Percentiles rank a stretch among this genome's conserved stretches.
Evolutionary conservation across 2,888 invertebrate genomes (phyloP).

Genomic region (Conistra vaccinii): DNA sequence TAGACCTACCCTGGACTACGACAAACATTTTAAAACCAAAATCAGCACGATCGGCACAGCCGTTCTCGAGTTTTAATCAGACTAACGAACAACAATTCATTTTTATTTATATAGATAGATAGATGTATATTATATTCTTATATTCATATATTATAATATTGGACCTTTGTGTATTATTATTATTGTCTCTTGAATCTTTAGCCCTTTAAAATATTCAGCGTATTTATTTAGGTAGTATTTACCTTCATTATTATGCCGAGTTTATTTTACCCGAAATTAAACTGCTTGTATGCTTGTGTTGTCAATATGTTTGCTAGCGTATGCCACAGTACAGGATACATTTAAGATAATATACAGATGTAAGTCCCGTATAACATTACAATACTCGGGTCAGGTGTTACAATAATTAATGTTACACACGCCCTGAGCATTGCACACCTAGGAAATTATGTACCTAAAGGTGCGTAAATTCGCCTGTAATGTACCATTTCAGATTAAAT

Average conservation of each 20-base stretch:
- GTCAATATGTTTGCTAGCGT: neutral
- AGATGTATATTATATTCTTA: neutral
- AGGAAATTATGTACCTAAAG: constrained; percentile 13
- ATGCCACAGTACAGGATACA: constrained; percentile 2
- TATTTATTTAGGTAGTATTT: neutral
- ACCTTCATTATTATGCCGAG: neutral
- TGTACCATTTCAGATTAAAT: too few species aligned
- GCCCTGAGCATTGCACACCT: constrained; percentile 11
- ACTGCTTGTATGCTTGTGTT: neutral
- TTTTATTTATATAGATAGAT: too few species aligned
- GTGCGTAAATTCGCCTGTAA: too few species aligned
- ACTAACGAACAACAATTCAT: too few species aligned
- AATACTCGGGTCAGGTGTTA: constrained; percentile 29
- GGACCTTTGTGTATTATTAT: neutral
- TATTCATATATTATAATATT: too few species aligned
- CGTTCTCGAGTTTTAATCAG: too few species aligned
- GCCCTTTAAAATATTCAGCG: neutral
- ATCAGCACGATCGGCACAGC: too few species aligned
- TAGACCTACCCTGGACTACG: too few species aligned
- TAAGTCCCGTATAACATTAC: constrained; percentile 33
- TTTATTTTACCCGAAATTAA: neutral
- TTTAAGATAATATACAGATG: constrained; percentile 1
- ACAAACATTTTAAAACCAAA: too few species aligned
- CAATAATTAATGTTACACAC: constrained; percentile 29
- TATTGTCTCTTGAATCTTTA: neutral